These are phyloP conservation scores for Schizopygopsis pylzovi DNA, from an alignment of 2,797 vertebrate species.

Conservation along the genomic window DNA sequence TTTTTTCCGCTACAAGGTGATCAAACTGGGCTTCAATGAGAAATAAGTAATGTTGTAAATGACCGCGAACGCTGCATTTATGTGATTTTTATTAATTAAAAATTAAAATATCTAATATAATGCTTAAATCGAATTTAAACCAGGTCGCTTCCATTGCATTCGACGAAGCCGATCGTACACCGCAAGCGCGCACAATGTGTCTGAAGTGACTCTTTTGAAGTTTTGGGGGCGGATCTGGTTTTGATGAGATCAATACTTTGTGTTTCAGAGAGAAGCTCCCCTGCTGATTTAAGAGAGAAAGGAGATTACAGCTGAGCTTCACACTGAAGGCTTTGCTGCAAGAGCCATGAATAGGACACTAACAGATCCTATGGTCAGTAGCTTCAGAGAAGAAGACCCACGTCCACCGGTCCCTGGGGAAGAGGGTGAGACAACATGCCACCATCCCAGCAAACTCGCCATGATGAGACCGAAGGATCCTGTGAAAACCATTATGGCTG, in stretches of 20 bases:
- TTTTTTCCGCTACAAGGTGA: neutral
- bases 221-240: conserved; percentile 90
- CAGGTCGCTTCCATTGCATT: neutral
- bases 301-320: conserved; percentile 79
- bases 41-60: neutral
- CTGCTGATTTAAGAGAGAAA: conserved; percentile 91
- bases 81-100: neutral
- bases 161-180: neutral
- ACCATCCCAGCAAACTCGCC: conserved; percentile 74
- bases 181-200: conserved; percentile 60
- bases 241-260: conserved; percentile 96
- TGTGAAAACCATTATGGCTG: conserved; percentile 65
- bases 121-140: neutral
- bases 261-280: conserved; percentile 90
- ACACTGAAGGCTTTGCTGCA: conserved; percentile 63
- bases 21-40: neutral
- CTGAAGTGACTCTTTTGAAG: conserved; percentile 87
- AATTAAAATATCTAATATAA: no score
- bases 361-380: conserved; percentile 86
- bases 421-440: conserved; percentile 91
- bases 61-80: neutral
- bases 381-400: conserved; percentile 97
- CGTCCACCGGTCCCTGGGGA: conserved; percentile 95
- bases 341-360: conserved; percentile 92
- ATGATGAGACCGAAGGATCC: conserved; percentile 81